Evolutionary conservation across 2,113 vertebrate genomes (phyloP).

Genomic region (Spea multiplicata): DNA sequence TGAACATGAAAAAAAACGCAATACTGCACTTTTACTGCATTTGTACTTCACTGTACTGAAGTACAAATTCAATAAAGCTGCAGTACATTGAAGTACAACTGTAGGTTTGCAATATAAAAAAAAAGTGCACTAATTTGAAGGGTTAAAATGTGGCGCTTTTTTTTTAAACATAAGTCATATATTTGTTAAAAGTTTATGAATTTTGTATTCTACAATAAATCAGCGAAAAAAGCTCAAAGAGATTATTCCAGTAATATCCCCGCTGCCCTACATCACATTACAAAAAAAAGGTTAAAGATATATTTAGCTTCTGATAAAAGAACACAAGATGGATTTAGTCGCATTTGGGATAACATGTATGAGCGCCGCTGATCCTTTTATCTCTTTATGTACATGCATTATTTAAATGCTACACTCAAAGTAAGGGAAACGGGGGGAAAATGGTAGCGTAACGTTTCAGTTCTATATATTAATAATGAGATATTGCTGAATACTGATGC

Average conservation of each 20-base stretch:
- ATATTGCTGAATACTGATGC: conserved; percentile 24
- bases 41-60: no score
- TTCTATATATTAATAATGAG: conserved; percentile 45
- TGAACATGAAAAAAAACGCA: no score
- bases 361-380: conserved; percentile 20
- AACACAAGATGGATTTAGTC: conserved; percentile 29
- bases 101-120: no score
- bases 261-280: neutral
- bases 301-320: conserved; percentile 26
- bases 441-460: conserved; percentile 30
- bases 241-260: neutral
- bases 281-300: conserved; percentile 23
- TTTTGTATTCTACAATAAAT: neutral
- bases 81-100: no score
- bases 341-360: conserved; percentile 17
- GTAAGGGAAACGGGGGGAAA: conserved; percentile 17
- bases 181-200: no score
- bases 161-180: no score
- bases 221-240: neutral
- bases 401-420: conserved; percentile 33
- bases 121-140: no score
- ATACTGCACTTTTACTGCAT: no score
- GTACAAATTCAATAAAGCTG: no score
- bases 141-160: no score
- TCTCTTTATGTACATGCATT: conserved; percentile 27